phyloP scores from a whole-genome alignment of 2,888 invertebrate species.

The Himalopsyche japonica region DNA sequence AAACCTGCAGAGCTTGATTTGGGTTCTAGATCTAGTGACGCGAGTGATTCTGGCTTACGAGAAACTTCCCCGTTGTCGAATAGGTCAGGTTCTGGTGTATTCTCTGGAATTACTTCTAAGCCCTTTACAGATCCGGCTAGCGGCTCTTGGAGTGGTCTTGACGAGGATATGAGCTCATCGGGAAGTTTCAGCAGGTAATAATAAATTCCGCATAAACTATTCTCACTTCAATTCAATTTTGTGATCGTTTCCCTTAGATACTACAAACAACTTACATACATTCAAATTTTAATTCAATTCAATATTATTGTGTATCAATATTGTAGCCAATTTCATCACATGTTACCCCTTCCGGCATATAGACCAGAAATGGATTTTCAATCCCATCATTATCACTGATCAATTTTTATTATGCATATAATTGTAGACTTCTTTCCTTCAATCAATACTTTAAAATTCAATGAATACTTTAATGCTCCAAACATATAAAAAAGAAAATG shows the following conservation, averaged over 20 bases:
- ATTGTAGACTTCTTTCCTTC: no score
- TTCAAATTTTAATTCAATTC: neutral
- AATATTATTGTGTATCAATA: no score
- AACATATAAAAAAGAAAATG: no score
- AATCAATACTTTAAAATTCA: no score
- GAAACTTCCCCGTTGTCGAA: conserved; percentile 60
- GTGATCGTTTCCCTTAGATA: neutral
- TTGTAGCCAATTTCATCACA: no score
- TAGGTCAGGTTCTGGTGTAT: conserved; percentile 57
- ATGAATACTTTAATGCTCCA: no score
- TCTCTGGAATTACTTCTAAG: conserved; percentile 57
- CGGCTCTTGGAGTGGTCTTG: conserved; percentile 61
- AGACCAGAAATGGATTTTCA: no score
- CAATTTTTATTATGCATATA: no score
- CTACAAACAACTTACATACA: neutral
- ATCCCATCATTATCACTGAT: no score
- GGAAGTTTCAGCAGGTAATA: conserved; percentile 59
- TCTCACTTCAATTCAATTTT: neutral
- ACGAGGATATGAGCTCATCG: conserved; percentile 59
- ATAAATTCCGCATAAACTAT: neutral
- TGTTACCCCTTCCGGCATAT: no score
- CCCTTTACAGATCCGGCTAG: conserved; percentile 62
- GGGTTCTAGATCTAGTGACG: conserved; percentile 49
- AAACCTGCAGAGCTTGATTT: conserved; percentile 47
- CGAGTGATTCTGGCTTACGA: conserved; percentile 42